Evolutionary conservation across 2,888 invertebrate genomes (phyloP).

Genomic region (Diaperis boleti): DNA sequence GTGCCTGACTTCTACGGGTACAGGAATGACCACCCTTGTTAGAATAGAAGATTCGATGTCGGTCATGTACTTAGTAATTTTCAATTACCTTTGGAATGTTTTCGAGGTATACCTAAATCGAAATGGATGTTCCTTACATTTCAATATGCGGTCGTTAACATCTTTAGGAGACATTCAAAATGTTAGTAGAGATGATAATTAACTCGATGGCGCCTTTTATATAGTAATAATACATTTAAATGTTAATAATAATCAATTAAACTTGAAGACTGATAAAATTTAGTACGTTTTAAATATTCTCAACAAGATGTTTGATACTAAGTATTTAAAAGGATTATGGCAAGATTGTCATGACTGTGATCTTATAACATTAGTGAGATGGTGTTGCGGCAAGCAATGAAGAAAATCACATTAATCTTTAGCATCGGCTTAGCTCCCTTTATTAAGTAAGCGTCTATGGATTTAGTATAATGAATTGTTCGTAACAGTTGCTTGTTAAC

Average conservation of each 20-base stretch:
- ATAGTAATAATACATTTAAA: too few species aligned
- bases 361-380: slow-evolving; percentile 26
- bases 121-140: too few species aligned
- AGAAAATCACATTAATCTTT: slow-evolving; percentile 30
- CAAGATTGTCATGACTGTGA: slow-evolving; percentile 2
- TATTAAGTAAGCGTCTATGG: slow-evolving; percentile 22
- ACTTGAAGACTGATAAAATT: too few species aligned
- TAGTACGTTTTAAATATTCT: too few species aligned
- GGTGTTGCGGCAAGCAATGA: slow-evolving; percentile 14
- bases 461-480: slow-evolving; percentile 27
- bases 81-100: slow-evolving; percentile 9
- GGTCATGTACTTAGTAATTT: slow-evolving; percentile 18
- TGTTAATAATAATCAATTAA: too few species aligned
- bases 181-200: too few species aligned
- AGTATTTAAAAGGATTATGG: slow-evolving; percentile 6
- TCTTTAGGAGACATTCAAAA: too few species aligned
- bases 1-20: slow-evolving; percentile 1
- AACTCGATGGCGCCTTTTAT: too few species aligned
- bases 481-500: too few species aligned
- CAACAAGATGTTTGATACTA: too few species aligned
- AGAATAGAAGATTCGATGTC: slow-evolving; percentile 11
- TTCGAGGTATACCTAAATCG: background rate
- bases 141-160: too few species aligned
- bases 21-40: slow-evolving; percentile 21
- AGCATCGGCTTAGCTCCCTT: slow-evolving; percentile 26